Evolutionary conservation across 2,888 invertebrate species (phyloP), one percentile per base, ranked within the genome.

Genomic region (Gasteruption jaculator): DNA sequence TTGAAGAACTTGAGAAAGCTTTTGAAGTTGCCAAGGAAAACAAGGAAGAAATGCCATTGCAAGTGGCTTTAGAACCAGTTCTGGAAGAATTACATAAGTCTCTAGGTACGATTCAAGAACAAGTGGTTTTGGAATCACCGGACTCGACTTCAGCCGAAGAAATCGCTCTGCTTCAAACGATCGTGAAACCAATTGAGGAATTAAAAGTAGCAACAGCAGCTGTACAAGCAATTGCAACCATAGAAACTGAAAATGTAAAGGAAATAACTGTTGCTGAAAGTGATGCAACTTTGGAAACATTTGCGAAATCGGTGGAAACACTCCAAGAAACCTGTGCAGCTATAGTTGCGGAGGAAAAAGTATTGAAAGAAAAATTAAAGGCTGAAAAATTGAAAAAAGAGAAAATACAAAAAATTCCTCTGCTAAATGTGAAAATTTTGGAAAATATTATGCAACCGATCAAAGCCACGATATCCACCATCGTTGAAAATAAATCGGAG

Each of bases 231-330:
- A 18, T 36, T 5, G 22, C 44, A 0, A 40, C 45, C 18, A 4
- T 26, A 2, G 41, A 36, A 1, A 37, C 49, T 1, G 53, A 49
- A 15, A 5, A 21, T n/a, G 10, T 27, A 6, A 26, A 27, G 21
- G 18, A 12, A 5, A 19, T 42, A 3, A 14, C 18, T 18, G 37
- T 18, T 18, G 41, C 31, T n/a, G 45, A 49, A 12, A 41, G 43
- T 27, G 29, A 52, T 27, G 56, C 60, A 12, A 48, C 72, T n/a
- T 51, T 72, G 20, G 61, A 69, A 38, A 67, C 69, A 7, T 57
- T 76, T 11, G 75, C 74, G n/a, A n/a, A 45, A 30, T 12, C 30
- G 22, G 22, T 37, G 19, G 33, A 39, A 26, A 18, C 24, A 29
- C 19, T 27, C n/a, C 12, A 22, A 8, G 41, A n/a, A n/a, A n/a